These are phyloP conservation scores for Brachyptera putata DNA, from an alignment of 2,888 invertebrate genomes.

Conservation along the genomic window DNA sequence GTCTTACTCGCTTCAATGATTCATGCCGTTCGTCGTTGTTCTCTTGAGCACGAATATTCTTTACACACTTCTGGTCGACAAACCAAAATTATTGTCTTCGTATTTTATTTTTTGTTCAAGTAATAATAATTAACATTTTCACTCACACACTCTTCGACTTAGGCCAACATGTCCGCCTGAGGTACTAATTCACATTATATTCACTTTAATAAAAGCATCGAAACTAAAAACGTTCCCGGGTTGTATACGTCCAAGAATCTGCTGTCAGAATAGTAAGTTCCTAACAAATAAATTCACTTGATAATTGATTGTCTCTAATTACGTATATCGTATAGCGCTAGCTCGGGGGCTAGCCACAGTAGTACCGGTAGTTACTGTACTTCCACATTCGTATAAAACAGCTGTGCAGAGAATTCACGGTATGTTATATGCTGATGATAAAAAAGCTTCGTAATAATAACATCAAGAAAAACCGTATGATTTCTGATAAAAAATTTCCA, in stretches of 20 bases:
- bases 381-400: constrained; percentile 14
- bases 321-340: constrained; percentile 31
- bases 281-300: neutral
- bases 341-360: constrained; percentile 1
- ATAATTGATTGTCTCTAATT: constrained; percentile 31
- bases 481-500: neutral
- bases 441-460: constrained; percentile 12
- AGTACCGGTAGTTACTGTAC: no score
- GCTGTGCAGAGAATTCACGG: constrained; percentile 5
- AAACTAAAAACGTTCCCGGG: constrained; percentile 1
- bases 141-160: constrained; percentile 12
- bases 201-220: constrained; percentile 19
- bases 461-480: no score
- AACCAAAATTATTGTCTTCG: constrained; percentile 18
- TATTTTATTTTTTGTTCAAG: no score
- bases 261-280: neutral
- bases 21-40: constrained; percentile 23
- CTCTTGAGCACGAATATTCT: constrained; percentile 23
- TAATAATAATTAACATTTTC: constrained; percentile 14
- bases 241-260: constrained; percentile 15
- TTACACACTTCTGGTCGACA: constrained; percentile 1
- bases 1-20: neutral
- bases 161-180: constrained; percentile 22
- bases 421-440: constrained; percentile 7
- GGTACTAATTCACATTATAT: constrained; percentile 15